Evolutionary conservation across 30 jellyfish, hydroid and myxozoan species (phyloP).

Genomic region (Nemopilema nomurai): DNA sequence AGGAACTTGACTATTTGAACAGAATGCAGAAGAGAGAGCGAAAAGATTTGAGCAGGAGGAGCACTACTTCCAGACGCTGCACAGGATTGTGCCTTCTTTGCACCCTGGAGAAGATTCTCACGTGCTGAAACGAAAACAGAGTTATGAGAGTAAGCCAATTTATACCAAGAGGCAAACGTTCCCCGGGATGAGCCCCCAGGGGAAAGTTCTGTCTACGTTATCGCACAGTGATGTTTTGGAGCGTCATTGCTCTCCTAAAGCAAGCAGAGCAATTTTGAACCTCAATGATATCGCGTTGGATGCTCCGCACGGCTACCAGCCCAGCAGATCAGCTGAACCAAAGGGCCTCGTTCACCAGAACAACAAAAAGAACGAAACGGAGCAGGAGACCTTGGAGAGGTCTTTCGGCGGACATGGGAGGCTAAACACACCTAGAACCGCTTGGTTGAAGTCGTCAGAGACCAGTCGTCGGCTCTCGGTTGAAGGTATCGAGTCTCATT

Average conservation of each 20-base stretch:
- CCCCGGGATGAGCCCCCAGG: not conserved
- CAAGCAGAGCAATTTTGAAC: slow-evolving; percentile 6
- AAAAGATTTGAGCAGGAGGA: slow-evolving; percentile 46
- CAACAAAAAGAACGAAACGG: not conserved
- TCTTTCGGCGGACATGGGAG: no score
- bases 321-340: not conserved
- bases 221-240: not conserved
- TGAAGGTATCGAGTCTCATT: not conserved
- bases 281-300: not conserved
- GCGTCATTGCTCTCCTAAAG: not conserved
- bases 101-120: slow-evolving; percentile 22
- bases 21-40: slow-evolving; percentile 43
- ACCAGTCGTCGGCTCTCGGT: not conserved
- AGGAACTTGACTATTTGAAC: slow-evolving; percentile 28
- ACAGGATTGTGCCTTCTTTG: slow-evolving; percentile 36
- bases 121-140: not conserved
- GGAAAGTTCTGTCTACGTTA: not conserved
- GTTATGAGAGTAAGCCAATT: not conserved
- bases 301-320: not conserved
- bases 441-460: not conserved
- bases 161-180: slow-evolving; percentile 30
- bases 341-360: not conserved
- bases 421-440: not conserved
- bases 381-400: not conserved
- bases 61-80: slow-evolving; percentile 33